Conservation (phyloP, 2,797 vertebrate genomes). For the Spondyliosoma cantharus region DNA sequence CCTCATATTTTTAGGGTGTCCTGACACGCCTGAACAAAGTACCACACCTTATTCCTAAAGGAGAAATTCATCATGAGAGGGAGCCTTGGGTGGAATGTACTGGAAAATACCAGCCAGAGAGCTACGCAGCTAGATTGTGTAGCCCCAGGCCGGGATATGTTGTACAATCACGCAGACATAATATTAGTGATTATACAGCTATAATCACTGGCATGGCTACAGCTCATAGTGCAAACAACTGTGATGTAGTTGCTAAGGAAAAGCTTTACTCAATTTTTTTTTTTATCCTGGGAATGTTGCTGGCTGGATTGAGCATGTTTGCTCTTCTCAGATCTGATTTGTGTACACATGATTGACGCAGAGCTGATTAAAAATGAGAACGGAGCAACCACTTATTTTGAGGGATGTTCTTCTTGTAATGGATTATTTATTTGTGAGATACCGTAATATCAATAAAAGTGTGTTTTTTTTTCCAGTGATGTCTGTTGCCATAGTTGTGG, state of each 20-base stretch:
- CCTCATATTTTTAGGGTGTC: slow-evolving; percentile 61
- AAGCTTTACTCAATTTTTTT: slow-evolving; percentile 36
- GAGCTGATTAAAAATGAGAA: slow-evolving; percentile 27
- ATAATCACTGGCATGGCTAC: slow-evolving; percentile 61
- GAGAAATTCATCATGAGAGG: slow-evolving; percentile 57
- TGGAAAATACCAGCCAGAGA: slow-evolving; percentile 68
- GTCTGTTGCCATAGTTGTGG: slow-evolving; percentile 31
- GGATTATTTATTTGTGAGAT: slow-evolving; percentile 1
- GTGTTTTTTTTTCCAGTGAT: background rate
- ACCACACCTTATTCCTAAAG: slow-evolving; percentile 63
- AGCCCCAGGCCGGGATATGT: slow-evolving; percentile 66
- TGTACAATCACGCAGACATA: slow-evolving; percentile 76
- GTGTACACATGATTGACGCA: slow-evolving; percentile 12
- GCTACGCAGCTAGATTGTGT: slow-evolving; percentile 28
- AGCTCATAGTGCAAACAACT: slow-evolving; percentile 43
- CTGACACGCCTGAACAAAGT: slow-evolving; percentile 65
- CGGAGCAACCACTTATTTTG: slow-evolving; percentile 1
- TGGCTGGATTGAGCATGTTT: slow-evolving; percentile 29
- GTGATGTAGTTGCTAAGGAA: slow-evolving; percentile 41
- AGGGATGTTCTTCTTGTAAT: background rate
- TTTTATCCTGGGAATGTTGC: slow-evolving; percentile 45
- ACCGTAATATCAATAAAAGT: background rate
- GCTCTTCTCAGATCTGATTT: slow-evolving; percentile 41
- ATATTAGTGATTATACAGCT: slow-evolving; percentile 71
- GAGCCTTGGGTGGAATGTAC: slow-evolving; percentile 55